Evolutionary conservation across 2,888 invertebrate species (phyloP).

Genomic region (Iselma pallidipennis): DNA sequence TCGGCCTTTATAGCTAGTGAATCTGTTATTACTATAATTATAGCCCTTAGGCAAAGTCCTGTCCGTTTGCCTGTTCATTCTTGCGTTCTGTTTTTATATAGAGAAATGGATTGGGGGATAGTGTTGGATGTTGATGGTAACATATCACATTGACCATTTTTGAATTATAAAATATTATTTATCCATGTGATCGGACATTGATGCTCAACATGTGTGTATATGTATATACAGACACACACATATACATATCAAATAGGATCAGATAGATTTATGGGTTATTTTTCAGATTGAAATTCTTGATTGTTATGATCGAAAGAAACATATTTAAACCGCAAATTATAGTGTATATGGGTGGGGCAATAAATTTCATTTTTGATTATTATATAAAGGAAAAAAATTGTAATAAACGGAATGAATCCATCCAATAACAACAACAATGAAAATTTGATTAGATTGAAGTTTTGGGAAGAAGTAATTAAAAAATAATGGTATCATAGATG

Average conservation of each 20-base stretch:
- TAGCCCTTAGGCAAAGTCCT: conserved; percentile 47
- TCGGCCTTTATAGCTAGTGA: conserved; percentile 49
- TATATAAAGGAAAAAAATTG: conserved; percentile 10
- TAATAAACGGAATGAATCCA: background rate
- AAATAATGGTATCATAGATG: too few species aligned
- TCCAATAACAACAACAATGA: background rate
- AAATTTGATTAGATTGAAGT: background rate
- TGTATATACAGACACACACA: background rate
- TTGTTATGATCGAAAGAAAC: conserved; percentile 36
- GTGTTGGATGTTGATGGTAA: background rate
- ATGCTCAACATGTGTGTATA: too few species aligned
- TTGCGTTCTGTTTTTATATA: conserved; percentile 16
- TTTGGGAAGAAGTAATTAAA: conserved; percentile 16
- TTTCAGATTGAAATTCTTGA: conserved; percentile 42
- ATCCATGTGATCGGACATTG: conserved; percentile 25
- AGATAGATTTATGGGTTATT: conserved; percentile 38
- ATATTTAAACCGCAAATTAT: conserved; percentile 39
- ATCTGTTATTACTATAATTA: conserved; percentile 57
- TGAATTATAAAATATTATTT: conserved; percentile 36
- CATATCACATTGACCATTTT: conserved; percentile 20
- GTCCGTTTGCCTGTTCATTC: conserved; percentile 46
- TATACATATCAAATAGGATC: background rate
- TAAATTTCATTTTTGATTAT: conserved; percentile 17
- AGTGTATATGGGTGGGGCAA: conserved; percentile 8
- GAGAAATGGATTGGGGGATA: background rate